Percentiles rank a stretch among this genome's conserved stretches.
phyloP scores from a whole-genome alignment of 1,140 invertebrate genomes.

The Streblospio benedicti region DNA sequence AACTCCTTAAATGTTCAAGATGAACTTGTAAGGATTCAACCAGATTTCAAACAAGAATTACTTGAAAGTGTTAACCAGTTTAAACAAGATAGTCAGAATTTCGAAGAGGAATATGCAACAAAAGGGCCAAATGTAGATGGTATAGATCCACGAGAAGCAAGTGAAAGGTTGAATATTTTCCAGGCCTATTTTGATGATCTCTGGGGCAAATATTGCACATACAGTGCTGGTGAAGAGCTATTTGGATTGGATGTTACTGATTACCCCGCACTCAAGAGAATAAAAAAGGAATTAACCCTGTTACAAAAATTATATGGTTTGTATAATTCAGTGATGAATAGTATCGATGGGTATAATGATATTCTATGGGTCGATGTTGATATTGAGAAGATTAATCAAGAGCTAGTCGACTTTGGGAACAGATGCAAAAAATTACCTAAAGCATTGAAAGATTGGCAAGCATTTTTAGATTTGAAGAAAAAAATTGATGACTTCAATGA shows the following conservation, averaged over 20 bases:
- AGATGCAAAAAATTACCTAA: conserved; percentile 86
- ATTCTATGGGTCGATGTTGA: conserved; percentile 93
- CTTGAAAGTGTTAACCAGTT: not conserved
- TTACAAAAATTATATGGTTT: conserved; percentile 90
- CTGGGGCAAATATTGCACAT: conserved; percentile 82
- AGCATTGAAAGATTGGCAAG: conserved; percentile 92
- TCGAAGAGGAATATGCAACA: not conserved
- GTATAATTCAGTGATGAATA: conserved; percentile 91
- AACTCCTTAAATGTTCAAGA: not conserved
- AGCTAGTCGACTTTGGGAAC: conserved; percentile 90
- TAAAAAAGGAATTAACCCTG: conserved; percentile 86
- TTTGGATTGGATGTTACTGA: conserved; percentile 83
- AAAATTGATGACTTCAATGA: conserved; percentile 97
- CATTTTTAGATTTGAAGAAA: conserved; percentile 87
- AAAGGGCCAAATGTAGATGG: conserved; percentile 85
- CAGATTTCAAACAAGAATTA: not conserved
- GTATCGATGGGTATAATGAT: conserved; percentile 91
- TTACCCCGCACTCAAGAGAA: conserved; percentile 81
- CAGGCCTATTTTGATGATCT: conserved; percentile 69
- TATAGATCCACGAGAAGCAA: conserved; percentile 78
- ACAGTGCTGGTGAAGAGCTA: conserved; percentile 85
- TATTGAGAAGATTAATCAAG: conserved; percentile 94
- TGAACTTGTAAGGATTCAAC: not conserved
- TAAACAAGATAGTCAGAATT: not conserved
- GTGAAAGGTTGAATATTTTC: conserved; percentile 56